phyloP scores from a whole-genome alignment of 2,113 vertebrate species.

The Prunella himalayana region DNA sequence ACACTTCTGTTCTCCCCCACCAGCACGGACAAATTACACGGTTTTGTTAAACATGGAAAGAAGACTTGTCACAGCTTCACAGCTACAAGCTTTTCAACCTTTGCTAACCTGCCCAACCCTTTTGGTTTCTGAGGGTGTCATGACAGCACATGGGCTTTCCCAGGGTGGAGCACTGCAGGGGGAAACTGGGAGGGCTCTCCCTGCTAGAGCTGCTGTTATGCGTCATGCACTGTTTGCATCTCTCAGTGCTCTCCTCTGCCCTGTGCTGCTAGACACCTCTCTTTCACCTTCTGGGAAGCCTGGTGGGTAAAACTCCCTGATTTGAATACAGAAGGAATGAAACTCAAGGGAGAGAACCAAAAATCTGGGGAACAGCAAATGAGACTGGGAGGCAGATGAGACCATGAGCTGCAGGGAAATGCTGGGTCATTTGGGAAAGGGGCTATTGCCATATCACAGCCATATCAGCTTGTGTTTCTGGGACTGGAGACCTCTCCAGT shows the following conservation, averaged over 20 bases:
- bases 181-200: background rate
- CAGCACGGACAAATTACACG: background rate
- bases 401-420: background rate
- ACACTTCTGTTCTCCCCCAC: background rate
- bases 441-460: background rate
- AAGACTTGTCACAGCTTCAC: background rate
- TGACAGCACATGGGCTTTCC: background rate
- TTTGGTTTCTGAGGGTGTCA: background rate
- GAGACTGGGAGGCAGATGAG: background rate
- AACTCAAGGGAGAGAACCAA: background rate
- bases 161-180: background rate
- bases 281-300: background rate
- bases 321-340: background rate
- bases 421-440: background rate
- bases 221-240: background rate
- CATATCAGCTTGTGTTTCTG: background rate
- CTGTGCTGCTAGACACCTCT: background rate
- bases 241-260: background rate
- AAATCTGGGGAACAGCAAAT: background rate
- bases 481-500: background rate
- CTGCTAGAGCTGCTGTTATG: background rate
- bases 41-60: background rate
- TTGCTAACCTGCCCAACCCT: background rate
- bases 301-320: background rate
- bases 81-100: background rate